Evolutionary conservation across 1,140 invertebrate genomes (phyloP).

Genomic region (Ostrea edulis): DNA sequence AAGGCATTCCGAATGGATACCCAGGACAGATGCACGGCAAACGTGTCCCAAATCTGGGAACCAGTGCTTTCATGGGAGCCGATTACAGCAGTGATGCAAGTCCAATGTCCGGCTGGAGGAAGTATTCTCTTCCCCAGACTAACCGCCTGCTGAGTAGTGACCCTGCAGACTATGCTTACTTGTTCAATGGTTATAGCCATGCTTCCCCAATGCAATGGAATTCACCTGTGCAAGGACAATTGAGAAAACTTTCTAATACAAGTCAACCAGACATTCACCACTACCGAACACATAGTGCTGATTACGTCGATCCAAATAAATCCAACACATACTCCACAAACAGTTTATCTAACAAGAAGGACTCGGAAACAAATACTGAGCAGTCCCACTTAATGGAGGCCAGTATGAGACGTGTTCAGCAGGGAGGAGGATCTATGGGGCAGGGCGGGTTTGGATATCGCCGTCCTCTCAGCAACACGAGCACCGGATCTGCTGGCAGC

Average conservation of each 20-base stretch:
- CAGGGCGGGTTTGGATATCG: conserved; percentile 71
- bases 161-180: conserved; percentile 71
- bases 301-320: conserved; percentile 68
- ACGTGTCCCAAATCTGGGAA: conserved; percentile 72
- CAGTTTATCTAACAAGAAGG: conserved; percentile 64
- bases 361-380: conserved; percentile 77
- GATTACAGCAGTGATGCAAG: conserved; percentile 71
- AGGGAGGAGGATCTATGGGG: conserved; percentile 51
- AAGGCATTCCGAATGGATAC: conserved; percentile 64
- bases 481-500: conserved; percentile 73
- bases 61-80: conserved; percentile 74
- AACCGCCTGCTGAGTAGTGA: conserved; percentile 72
- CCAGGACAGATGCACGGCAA: conserved; percentile 63
- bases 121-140: conserved; percentile 73
- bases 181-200: conserved; percentile 69
- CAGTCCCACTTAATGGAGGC: conserved; percentile 74
- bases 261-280: conserved; percentile 73
- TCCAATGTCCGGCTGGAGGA: conserved; percentile 66
- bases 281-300: conserved; percentile 68
- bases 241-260: conserved; percentile 71
- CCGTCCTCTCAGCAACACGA: conserved; percentile 74
- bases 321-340: not conserved
- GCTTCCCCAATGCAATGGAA: conserved; percentile 60
- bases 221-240: conserved; percentile 59
- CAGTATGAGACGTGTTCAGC: conserved; percentile 70